Base-by-base conservation (phyloP, 1,140 invertebrate species). In the Lamellibrachia luymesi region DNA sequence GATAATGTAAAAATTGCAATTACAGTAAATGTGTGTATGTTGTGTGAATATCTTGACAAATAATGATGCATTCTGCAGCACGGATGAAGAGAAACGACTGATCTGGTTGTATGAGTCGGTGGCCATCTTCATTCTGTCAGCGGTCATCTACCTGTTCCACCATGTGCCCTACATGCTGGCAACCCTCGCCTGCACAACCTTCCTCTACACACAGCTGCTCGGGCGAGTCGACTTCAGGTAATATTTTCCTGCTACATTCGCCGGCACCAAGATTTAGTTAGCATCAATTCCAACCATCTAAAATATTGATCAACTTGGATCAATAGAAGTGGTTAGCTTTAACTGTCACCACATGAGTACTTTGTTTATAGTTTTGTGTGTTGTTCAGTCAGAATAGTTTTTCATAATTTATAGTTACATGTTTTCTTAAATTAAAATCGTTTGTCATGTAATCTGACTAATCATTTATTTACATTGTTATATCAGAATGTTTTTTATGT, bases 51-150 rank as follows among this genome's bases (percentile, higher is more conserved):
- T 22, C 64, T 22, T 80, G 64, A 22, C 64, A 13, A 56, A 7
- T 80, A 22, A 94, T 56, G 94, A 91, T 93, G 95, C 95, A 90
- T 22, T 80, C 13, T 56, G 52, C 94, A 96, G 96, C 52, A 94
- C 93, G 94, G 94, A 94, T 92, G 91, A 92, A 50, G 95, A 96
- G 94, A 96, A 96, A 93, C 94, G 94, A 80, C 94, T 90, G 17
- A 95, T 96, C 38, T 96, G 96, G 96, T 93, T 96, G 52, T 95
- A 93, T 93, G 96, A 96, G 92, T 95, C 95, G n/a, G 64, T 94
- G n/a, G 94, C 94, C 8, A 92, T 96, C 90, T 17, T 93, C 10
- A 13, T 94, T 8, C 49, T 95, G 10, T 95, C 94, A 90, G 4
- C 95, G 4, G 10, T 95, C 13, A 93, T 96, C 64, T 95, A 95